Evolutionary conservation across 2,888 invertebrate genomes (phyloP), one percentile per base, ranked within the genome.

Genomic region (Periphyllus acericola): DNA sequence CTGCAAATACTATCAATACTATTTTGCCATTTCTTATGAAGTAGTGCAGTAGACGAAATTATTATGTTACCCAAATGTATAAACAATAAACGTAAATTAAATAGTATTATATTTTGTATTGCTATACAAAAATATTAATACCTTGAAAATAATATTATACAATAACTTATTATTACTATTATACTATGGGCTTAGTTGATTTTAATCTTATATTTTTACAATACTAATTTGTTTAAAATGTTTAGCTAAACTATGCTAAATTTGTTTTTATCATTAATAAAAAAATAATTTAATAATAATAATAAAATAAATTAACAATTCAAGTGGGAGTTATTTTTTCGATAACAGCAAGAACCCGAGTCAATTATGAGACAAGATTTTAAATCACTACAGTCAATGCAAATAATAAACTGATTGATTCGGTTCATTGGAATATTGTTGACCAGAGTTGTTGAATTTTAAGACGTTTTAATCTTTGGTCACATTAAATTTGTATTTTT

Each of bases 361-460:
- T 84, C 25, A 60, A 66, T 84, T 76, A 76, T 46, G 9, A 76
- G 19, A 32, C 32, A 46, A 32, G 66, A 76, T 84, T 84, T 34
- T 17, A 76, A 84, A 84, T 76, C 76, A 84, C 19, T n/a, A 46
- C 46, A 19, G 66, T 84, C 68, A 84, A 76, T 84, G 84, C 32
- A 84, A 84, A 84, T 76, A 84, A 84, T 84, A 76, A 84, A 84
- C 46, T 84, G 84, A 84, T 84, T 84, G 76, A 68, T 76, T 75
- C 32, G 40, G 25, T 76, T 66, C 40, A 40, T 66, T 46, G 76
- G 60, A 84, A 84, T 68, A 52, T 84, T 84, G 84, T 84, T 84
- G 84, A 76, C 75, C 66, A 32, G 75, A 75, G 84, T 84, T 76
- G 84, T 84, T 76, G 84, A 84, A 84, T 84, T 76, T 84, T 83